Evolutionary conservation across 92 coral and sea anemone species (phyloP).

Genomic region (Porites rus): DNA sequence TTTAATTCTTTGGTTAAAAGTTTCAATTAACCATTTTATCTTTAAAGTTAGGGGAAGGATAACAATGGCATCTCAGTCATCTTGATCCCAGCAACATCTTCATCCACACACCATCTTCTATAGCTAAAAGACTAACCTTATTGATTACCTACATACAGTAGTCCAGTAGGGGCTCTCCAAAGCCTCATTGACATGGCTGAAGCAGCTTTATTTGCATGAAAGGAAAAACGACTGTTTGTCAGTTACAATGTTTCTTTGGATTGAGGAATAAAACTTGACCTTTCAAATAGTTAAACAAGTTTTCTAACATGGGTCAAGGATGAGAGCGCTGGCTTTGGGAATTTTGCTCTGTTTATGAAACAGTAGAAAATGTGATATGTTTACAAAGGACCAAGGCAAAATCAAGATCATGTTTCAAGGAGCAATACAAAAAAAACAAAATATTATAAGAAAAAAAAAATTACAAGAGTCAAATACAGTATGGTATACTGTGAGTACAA

Average conservation of each 20-base stretch:
- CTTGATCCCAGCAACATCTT: constrained; percentile 5
- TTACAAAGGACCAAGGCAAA: no score
- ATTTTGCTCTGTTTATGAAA: neutral
- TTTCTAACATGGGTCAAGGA: neutral
- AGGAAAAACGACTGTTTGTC: constrained; percentile 56
- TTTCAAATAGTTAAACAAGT: constrained; percentile 24
- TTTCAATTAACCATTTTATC: neutral
- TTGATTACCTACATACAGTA: constrained; percentile 31
- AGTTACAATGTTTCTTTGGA: constrained; percentile 39
- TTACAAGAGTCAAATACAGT: no score
- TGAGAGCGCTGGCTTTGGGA: neutral
- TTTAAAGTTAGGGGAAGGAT: neutral
- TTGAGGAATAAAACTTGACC: constrained; percentile 43
- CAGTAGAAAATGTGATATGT: no score
- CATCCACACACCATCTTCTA: neutral
- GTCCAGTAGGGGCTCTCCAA: constrained; percentile 61
- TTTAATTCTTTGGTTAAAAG: neutral
- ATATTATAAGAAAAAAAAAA: no score
- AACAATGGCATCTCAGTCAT: neutral
- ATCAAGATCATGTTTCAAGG: no score
- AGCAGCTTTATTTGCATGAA: constrained; percentile 57
- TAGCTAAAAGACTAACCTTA: neutral
- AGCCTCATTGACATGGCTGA: constrained; percentile 38
- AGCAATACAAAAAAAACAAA: no score
- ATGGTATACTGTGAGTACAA: no score